These are phyloP conservation scores for Eciton burchellii DNA, from an alignment of 1,140 invertebrate genomes.

Conservation along the genomic window DNA sequence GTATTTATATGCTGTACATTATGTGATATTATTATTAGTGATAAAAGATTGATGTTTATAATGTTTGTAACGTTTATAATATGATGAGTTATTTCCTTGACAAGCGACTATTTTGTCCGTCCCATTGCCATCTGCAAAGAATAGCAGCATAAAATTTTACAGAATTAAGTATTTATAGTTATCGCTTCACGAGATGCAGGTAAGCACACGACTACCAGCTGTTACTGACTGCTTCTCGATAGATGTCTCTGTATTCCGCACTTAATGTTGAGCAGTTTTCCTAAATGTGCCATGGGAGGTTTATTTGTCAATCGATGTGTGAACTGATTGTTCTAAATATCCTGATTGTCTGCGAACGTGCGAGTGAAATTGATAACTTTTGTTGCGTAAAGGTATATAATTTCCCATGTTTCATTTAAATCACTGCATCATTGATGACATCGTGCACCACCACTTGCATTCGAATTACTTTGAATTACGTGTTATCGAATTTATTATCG, in stretches of 20 bases:
- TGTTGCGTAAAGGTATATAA: conserved; percentile 13
- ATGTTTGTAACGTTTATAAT: background rate
- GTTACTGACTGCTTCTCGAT: background rate
- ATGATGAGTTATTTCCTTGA: background rate
- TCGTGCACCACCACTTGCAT: no score
- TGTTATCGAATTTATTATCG: no score
- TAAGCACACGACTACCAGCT: background rate
- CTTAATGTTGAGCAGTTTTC: conserved; percentile 5
- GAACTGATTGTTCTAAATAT: background rate
- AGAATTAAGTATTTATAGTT: background rate
- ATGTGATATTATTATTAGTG: background rate
- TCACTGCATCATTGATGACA: background rate
- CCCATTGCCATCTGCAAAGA: background rate
- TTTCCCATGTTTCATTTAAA: background rate
- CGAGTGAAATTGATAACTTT: background rate
- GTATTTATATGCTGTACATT: background rate
- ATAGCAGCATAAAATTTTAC: conserved; percentile 15
- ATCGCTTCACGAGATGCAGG: background rate
- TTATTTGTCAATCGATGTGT: background rate
- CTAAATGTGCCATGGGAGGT: background rate
- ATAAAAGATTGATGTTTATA: background rate
- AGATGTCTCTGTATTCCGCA: conserved; percentile 32
- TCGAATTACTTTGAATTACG: no score
- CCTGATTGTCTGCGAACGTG: no score
- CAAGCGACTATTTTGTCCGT: conserved; percentile 31